Evolutionary conservation across 2,797 vertebrate species (phyloP).

Genomic region (Rhinella marina): DNA sequence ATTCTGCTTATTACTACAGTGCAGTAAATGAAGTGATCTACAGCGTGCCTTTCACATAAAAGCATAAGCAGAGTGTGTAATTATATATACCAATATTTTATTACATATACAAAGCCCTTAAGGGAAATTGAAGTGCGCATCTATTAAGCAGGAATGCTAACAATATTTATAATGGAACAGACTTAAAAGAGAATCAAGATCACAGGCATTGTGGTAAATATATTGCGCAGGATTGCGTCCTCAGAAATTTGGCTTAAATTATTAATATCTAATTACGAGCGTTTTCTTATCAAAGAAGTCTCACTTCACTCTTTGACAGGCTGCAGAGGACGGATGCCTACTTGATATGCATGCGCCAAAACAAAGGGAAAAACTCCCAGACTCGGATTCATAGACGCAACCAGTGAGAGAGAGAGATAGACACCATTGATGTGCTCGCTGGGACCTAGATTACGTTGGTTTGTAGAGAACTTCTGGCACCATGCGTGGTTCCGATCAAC

Average conservation of each 20-base stretch:
- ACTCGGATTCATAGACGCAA: neutral
- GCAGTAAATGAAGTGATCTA: slow-evolving; percentile 55
- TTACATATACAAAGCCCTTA: slow-evolving; percentile 54
- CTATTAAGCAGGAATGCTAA: slow-evolving; percentile 44
- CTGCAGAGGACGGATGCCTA: neutral
- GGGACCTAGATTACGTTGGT: neutral
- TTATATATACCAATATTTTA: slow-evolving; percentile 59
- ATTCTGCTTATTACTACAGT: slow-evolving; percentile 57
- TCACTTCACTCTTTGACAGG: slow-evolving; percentile 24
- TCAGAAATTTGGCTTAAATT: slow-evolving; percentile 33
- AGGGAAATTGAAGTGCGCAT: slow-evolving; percentile 46
- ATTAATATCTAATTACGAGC: slow-evolving; percentile 50
- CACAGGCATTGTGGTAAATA: slow-evolving; percentile 49
- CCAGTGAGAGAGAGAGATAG: neutral
- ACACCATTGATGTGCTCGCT: neutral
- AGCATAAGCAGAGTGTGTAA: slow-evolving; percentile 53
- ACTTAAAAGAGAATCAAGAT: slow-evolving; percentile 35
- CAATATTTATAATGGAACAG: slow-evolving; percentile 48
- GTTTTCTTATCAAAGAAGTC: slow-evolving; percentile 37
- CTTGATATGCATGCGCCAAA: neutral
- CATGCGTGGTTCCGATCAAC: neutral
- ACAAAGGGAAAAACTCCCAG: neutral
- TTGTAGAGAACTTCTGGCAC: neutral
- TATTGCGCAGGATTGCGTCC: slow-evolving; percentile 29
- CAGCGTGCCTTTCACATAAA: slow-evolving; percentile 42